Evolutionary conservation across 2,888 invertebrate genomes (phyloP).

Genomic region (Bimastos eiseni): DNA sequence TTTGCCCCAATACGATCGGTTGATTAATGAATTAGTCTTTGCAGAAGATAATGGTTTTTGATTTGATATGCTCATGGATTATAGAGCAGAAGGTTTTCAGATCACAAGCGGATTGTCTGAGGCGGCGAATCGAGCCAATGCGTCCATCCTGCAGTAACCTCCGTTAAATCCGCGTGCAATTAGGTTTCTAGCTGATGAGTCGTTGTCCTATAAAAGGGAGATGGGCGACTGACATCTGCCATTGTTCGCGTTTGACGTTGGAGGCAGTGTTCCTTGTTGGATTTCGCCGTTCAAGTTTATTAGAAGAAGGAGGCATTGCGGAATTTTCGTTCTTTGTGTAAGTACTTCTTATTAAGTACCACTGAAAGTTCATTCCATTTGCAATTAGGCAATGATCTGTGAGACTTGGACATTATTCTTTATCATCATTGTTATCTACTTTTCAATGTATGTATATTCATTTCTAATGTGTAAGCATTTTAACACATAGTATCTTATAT

Average conservation of each 20-base stretch:
- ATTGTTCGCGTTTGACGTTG: not conserved
- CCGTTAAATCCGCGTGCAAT: not conserved
- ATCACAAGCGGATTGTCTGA: not conserved
- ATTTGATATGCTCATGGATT: slow-evolving; percentile 9
- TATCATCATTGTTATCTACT: too few species aligned
- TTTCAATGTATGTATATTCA: too few species aligned
- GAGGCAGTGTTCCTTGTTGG: not conserved
- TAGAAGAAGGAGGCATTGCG: not conserved
- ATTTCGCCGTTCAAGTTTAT: not conserved
- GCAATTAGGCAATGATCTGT: too few species aligned
- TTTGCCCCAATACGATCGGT: not conserved
- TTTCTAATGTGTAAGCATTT: not conserved
- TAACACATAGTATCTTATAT: too few species aligned
- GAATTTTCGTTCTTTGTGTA: not conserved
- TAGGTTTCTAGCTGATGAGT: not conserved
- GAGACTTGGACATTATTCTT: too few species aligned
- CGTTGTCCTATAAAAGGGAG: not conserved
- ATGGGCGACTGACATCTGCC: not conserved
- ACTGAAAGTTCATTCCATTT: not conserved
- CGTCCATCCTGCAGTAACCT: not conserved
- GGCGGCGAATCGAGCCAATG: not conserved
- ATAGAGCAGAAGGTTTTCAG: not conserved
- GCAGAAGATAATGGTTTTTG: not conserved
- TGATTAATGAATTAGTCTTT: not conserved
- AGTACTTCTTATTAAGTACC: not conserved